A percentile compares a stretch with the other conserved stretches of the same genome.
These are phyloP conservation scores for Pharmacophagus antenor DNA, from an alignment of 2,888 invertebrate species.

Conservation along the genomic window DNA sequence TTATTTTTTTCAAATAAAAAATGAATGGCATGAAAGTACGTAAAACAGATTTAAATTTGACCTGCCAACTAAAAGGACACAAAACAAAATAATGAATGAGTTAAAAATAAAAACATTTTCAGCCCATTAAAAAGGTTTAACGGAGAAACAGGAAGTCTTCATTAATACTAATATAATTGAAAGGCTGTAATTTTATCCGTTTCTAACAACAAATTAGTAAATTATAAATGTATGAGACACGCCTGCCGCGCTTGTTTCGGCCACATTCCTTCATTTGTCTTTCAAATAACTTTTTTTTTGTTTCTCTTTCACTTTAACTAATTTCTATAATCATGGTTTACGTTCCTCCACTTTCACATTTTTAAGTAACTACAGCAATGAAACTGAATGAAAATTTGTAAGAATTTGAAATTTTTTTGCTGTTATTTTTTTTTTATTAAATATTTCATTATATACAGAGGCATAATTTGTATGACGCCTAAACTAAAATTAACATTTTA, in stretches of 20 bases:
- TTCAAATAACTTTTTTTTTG: conserved; percentile 49
- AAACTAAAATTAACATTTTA: too few relatives aligned
- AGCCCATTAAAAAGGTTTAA: conserved; percentile 44
- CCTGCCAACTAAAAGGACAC: background rate
- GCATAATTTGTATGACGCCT: too few relatives aligned
- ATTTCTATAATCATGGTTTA: conserved; percentile 67
- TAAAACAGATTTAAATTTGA: too few relatives aligned
- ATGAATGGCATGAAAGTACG: too few relatives aligned
- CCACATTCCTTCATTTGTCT: conserved; percentile 72
- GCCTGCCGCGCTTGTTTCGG: conserved; percentile 61
- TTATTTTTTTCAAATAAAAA: too few relatives aligned
- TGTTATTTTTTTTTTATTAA: too few relatives aligned
- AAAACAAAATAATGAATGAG: background rate
- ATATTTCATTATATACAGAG: too few relatives aligned
- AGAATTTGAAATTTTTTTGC: too few relatives aligned
- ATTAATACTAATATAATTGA: conserved; percentile 78
- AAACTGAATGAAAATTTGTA: background rate
- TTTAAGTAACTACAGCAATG: background rate
- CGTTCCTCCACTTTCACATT: conserved; percentile 30
- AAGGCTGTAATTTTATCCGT: conserved; percentile 70
- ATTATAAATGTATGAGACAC: conserved; percentile 74
- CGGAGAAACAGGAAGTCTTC: conserved; percentile 49
- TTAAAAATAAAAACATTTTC: background rate
- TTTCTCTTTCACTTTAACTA: conserved; percentile 49
- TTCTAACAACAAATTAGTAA: conserved; percentile 77